These are phyloP conservation scores for Pantelozetes paolii DNA, from an alignment of 2,888 invertebrate genomes.

Conservation along the genomic window DNA sequence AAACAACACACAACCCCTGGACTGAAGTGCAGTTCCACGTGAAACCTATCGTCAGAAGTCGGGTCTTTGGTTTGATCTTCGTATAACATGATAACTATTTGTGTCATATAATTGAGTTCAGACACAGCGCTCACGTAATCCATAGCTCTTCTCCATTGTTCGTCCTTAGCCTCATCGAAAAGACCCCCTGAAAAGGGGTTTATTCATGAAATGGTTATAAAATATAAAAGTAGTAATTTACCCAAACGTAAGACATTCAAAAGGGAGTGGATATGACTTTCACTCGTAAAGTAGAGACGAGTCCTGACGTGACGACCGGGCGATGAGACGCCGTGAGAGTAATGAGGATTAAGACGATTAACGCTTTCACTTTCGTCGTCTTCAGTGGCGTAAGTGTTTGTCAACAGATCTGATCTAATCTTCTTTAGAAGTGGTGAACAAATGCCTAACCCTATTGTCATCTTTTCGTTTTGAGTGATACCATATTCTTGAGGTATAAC, in stretches of 20 bases:
- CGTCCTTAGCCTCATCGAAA: conserved; percentile 68
- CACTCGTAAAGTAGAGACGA: conserved; percentile 97
- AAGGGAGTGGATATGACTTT: conserved; percentile 97
- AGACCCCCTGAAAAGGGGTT: conserved; percentile 38
- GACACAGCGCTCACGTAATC: conserved; percentile 96
- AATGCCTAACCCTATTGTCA: conserved; percentile 94
- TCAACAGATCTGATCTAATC: conserved; percentile 85
- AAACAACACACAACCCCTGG: conserved; percentile 96
- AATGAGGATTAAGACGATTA: conserved; percentile 87
- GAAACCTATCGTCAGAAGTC: conserved; percentile 65
- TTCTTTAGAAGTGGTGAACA: conserved; percentile 94
- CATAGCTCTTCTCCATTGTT: conserved; percentile 98
- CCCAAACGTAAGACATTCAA: conserved; percentile 91
- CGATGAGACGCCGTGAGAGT: conserved; percentile 95
- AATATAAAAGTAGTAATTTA: no score
- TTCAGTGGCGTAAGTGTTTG: conserved; percentile 68
- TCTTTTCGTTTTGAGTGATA: conserved; percentile 85
- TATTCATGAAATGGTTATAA: no score
- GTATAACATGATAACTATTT: conserved; percentile 96
- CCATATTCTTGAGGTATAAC: conserved; percentile 99
- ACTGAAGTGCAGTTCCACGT: conserved; percentile 97
- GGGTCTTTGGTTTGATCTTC: conserved; percentile 87
- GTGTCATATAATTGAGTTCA: conserved; percentile 98
- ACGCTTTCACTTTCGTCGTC: conserved; percentile 84
- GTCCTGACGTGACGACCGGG: conserved; percentile 97